These are phyloP conservation scores for Ciconia maguari DNA, from an alignment of 2,113 vertebrate genomes.

Conservation along the genomic window DNA sequence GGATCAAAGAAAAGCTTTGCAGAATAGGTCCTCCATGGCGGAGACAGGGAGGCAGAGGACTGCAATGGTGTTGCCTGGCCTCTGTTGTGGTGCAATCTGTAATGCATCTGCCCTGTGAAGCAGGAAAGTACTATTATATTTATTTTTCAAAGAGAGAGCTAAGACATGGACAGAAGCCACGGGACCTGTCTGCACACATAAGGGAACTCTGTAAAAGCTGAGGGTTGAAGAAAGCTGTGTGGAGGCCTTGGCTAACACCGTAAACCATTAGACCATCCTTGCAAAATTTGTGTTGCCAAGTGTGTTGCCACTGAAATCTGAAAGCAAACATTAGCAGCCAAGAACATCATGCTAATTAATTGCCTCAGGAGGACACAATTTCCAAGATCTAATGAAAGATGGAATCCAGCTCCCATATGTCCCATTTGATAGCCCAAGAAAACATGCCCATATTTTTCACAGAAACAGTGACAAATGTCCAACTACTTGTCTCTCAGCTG, in stretches of 20 bases:
- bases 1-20: neutral
- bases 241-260: neutral
- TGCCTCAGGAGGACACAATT: constrained; percentile 29
- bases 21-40: neutral
- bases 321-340: constrained; percentile 53
- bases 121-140: neutral
- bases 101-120: neutral
- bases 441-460: neutral
- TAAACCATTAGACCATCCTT: neutral
- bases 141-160: neutral
- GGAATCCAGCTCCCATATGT: constrained; percentile 22
- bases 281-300: constrained; percentile 26
- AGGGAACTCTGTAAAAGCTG: neutral
- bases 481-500: neutral
- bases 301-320: constrained; percentile 24
- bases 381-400: constrained; percentile 37
- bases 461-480: constrained; percentile 7
- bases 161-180: neutral
- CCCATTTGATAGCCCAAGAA: constrained; percentile 3
- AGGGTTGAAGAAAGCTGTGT: neutral
- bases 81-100: neutral
- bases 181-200: neutral
- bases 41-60: neutral
- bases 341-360: constrained; percentile 38
- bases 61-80: neutral